Conservation (phyloP, 1,140 invertebrate species). For the Ceratosolen solmsi region DNA sequence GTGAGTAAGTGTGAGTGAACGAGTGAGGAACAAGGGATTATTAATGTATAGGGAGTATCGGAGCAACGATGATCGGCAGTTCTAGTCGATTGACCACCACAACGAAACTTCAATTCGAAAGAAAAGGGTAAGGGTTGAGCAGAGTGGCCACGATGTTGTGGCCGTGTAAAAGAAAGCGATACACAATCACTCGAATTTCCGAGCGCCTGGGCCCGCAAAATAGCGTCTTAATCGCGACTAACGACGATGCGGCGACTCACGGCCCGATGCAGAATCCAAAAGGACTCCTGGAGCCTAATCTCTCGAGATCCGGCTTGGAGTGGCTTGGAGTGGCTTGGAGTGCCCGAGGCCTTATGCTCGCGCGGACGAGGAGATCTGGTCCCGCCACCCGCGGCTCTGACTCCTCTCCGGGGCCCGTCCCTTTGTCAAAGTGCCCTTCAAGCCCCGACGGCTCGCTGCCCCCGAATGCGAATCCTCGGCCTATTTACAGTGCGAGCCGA, state of each 20-base stretch:
- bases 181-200: not conserved
- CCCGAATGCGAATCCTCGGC: conserved; percentile 45
- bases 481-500: conserved; percentile 51
- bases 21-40: not conserved
- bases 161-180: not conserved
- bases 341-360: not conserved
- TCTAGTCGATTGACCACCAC: no score
- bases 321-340: not conserved
- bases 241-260: not conserved
- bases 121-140: no score
- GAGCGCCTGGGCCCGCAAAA: not conserved
- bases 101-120: no score
- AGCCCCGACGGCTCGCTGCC: conserved; percentile 20
- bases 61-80: no score
- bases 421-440: not conserved
- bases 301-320: no score
- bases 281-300: no score
- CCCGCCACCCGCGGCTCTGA: conserved; percentile 1
- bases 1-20: not conserved
- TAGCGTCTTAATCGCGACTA: not conserved
- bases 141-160: no score
- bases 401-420: not conserved
- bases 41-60: no score
- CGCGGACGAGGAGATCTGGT: not conserved
- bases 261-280: no score